A percentile compares a stretch with the other conserved stretches of the same genome.
These are phyloP conservation scores for Nomia melanderi DNA, from an alignment of 1,140 invertebrate genomes.

Conservation along the genomic window DNA sequence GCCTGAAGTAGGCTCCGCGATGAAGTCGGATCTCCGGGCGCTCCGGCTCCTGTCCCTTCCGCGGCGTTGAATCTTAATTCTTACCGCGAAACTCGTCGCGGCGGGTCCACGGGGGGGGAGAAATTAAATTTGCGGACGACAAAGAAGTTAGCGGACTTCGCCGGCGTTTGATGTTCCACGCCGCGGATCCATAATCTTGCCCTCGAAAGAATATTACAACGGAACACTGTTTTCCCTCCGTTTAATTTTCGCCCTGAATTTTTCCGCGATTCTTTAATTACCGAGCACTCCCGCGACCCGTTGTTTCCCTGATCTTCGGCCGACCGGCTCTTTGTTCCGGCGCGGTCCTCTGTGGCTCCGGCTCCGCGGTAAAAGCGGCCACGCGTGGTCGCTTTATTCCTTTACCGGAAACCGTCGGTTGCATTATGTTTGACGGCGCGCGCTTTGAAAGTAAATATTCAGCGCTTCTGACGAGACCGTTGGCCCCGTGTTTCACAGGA, in stretches of 20 bases:
- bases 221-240: too few relatives aligned
- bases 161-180: too few relatives aligned
- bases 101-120: too few relatives aligned
- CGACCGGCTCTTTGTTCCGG: not conserved
- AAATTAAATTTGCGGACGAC: not conserved
- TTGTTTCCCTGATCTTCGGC: not conserved
- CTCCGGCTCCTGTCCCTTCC: too few relatives aligned
- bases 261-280: not conserved
- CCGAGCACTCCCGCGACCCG: not conserved
- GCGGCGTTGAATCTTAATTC: too few relatives aligned
- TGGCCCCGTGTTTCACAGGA: too few relatives aligned
- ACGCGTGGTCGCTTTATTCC: not conserved
- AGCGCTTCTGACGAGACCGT: not conserved
- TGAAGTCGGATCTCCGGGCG: too few relatives aligned
- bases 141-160: too few relatives aligned
- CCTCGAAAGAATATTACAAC: too few relatives aligned
- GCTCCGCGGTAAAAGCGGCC: not conserved
- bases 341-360: not conserved
- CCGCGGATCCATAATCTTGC: too few relatives aligned
- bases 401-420: not conserved
- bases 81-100: too few relatives aligned
- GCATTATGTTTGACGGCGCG: not conserved
- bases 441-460: not conserved
- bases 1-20: not conserved
- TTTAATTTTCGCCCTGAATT: too few relatives aligned